Conservation (phyloP, 2,888 invertebrate species). For the Nomada lathburiana region DNA sequence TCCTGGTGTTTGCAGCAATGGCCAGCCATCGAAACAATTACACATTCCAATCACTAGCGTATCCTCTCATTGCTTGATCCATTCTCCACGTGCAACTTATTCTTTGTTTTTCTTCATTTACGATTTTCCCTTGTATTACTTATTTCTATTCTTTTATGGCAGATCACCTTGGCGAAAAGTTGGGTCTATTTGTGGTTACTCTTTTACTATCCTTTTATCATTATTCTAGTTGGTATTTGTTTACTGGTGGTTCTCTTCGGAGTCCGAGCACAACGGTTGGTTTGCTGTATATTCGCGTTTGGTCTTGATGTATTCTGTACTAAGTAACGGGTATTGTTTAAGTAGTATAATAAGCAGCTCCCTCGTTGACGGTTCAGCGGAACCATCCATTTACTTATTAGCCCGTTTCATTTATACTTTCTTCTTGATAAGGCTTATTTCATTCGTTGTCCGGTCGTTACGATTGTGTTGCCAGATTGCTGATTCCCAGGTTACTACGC, state of each 20-base stretch:
- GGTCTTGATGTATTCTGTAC: background rate
- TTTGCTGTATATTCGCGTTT: too few relatives aligned
- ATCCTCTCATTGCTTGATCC: background rate
- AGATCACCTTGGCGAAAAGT: background rate
- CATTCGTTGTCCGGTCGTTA: background rate
- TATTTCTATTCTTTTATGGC: background rate
- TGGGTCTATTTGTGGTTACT: background rate
- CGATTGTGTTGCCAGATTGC: too few relatives aligned
- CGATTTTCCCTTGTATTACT: background rate
- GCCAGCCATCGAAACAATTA: slow-evolving; percentile 33
- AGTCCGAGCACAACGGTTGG: background rate
- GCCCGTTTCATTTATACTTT: too few relatives aligned
- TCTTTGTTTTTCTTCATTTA: background rate
- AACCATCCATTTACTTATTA: too few relatives aligned
- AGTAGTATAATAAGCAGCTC: too few relatives aligned
- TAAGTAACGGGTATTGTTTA: background rate
- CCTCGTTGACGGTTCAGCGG: background rate
- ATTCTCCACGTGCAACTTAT: background rate
- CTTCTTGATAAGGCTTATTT: too few relatives aligned
- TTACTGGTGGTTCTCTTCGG: background rate
- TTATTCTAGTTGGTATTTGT: too few relatives aligned
- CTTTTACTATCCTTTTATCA: too few relatives aligned
- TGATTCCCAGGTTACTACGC: too few relatives aligned
- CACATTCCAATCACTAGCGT: slow-evolving; percentile 6
- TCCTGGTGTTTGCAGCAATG: slow-evolving; percentile 46